A percentile compares a stretch with the other conserved stretches of the same genome.
Conservation (phyloP, 2,113 vertebrate genomes). For the Mobula hypostoma region DNA sequence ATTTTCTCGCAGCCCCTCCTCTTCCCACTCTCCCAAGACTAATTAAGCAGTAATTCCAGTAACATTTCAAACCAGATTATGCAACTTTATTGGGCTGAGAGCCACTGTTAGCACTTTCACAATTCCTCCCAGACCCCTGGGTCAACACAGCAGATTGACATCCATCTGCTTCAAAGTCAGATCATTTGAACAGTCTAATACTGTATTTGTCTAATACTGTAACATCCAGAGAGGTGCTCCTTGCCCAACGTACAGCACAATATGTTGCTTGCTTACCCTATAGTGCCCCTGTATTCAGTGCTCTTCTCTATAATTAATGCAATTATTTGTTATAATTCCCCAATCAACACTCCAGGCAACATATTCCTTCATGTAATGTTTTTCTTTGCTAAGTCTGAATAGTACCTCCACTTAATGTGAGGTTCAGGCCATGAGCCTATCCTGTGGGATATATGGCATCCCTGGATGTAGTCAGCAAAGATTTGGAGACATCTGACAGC, state of each 20-base stretch:
- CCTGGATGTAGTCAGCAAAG: background rate
- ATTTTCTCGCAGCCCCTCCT: background rate
- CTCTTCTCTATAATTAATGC: background rate
- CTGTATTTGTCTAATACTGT: background rate
- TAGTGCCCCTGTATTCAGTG: background rate
- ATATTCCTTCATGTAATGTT: background rate
- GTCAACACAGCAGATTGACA: background rate
- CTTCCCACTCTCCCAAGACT: background rate
- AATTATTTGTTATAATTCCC: background rate
- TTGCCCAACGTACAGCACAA: background rate
- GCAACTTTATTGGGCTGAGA: background rate
- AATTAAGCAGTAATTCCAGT: background rate
- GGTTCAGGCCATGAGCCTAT: background rate
- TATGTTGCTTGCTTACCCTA: background rate
- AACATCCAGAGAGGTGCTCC: background rate
- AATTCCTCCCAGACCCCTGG: background rate
- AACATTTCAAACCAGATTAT: background rate
- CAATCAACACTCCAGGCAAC: background rate
- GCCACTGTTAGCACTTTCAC: background rate
- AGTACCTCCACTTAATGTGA: background rate
- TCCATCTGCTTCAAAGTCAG: background rate
- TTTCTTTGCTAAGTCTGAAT: background rate
- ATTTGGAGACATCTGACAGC: background rate
- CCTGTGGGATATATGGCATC: background rate
- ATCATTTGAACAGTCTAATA: background rate